phyloP scores from a whole-genome alignment of 2,888 invertebrate genomes.

The Electrophaes corylata region DNA sequence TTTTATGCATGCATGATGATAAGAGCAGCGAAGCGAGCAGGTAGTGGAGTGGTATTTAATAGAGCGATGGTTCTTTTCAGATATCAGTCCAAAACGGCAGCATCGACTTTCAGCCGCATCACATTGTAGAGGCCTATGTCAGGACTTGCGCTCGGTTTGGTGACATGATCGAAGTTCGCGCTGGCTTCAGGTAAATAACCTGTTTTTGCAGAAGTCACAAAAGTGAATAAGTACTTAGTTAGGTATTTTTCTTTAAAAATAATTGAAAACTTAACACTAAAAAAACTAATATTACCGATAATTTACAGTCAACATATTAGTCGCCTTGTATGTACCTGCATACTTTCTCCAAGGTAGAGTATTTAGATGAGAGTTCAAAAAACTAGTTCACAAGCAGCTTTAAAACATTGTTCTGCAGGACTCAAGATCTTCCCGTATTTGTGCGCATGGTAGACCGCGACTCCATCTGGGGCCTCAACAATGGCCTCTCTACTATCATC shows the following conservation, averaged over 20 bases:
- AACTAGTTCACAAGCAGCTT: background rate
- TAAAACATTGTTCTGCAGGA: slow-evolving; percentile 55
- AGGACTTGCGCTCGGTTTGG: slow-evolving; percentile 85
- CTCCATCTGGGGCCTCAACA: slow-evolving; percentile 87
- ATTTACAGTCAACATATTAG: background rate
- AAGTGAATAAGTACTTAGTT: too few species aligned
- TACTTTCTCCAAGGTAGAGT: too few species aligned
- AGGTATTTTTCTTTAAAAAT: too few species aligned
- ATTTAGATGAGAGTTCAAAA: too few species aligned
- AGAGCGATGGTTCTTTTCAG: slow-evolving; percentile 45
- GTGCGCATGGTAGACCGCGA: slow-evolving; percentile 92
- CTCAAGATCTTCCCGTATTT: slow-evolving; percentile 88
- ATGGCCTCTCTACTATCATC: slow-evolving; percentile 89
- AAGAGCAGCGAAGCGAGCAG: too few species aligned
- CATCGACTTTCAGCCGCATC: slow-evolving; percentile 79
- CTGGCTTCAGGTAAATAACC: slow-evolving; percentile 69
- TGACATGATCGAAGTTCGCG: slow-evolving; percentile 82
- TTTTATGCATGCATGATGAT: too few species aligned
- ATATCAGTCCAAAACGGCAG: slow-evolving; percentile 71
- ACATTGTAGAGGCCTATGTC: slow-evolving; percentile 83
- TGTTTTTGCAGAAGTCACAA: background rate
- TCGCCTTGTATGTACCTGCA: background rate
- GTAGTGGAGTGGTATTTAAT: background rate
- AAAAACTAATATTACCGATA: too few species aligned
- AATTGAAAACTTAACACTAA: too few species aligned